phyloP scores from a whole-genome alignment of 2,888 invertebrate species.

The Rhogogaster chlorosoma region DNA sequence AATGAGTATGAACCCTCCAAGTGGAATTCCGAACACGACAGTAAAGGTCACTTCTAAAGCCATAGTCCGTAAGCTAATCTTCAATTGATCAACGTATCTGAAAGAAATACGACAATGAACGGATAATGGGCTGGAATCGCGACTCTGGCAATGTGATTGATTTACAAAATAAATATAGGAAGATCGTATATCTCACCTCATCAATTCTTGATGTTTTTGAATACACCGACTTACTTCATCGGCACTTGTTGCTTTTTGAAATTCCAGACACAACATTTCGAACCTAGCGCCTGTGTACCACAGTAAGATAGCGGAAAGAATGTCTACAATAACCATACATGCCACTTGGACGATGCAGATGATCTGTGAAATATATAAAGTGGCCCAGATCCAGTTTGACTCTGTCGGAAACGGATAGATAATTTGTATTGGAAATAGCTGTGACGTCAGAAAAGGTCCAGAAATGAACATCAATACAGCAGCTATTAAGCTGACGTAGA shows the following conservation, averaged over 20 bases:
- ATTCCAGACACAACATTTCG: slow-evolving; percentile 56
- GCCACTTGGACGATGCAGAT: slow-evolving; percentile 59
- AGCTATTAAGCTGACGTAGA: slow-evolving; percentile 56
- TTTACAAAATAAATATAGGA: neutral
- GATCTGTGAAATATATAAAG: slow-evolving; percentile 63
- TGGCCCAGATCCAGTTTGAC: slow-evolving; percentile 48
- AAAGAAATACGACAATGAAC: neutral
- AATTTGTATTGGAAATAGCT: neutral
- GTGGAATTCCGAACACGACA: neutral
- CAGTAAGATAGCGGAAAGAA: slow-evolving; percentile 60
- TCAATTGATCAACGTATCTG: neutral
- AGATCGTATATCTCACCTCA: slow-evolving; percentile 44
- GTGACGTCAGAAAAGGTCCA: slow-evolving; percentile 57
- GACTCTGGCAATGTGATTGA: neutral
- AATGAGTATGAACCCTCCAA: slow-evolving; percentile 7
- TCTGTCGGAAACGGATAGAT: slow-evolving; percentile 58
- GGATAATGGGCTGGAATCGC: neutral
- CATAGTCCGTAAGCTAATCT: neutral
- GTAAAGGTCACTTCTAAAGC: neutral
- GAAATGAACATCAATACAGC: slow-evolving; percentile 58
- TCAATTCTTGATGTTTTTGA: slow-evolving; percentile 54
- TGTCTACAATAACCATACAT: slow-evolving; percentile 61
- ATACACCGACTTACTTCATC: slow-evolving; percentile 40
- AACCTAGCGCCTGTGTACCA: slow-evolving; percentile 65
- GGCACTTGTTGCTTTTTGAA: slow-evolving; percentile 26